Percentiles rank a stretch among this genome's conserved stretches.
These are phyloP conservation scores for Netelia fuscicornis DNA, from an alignment of 2,888 invertebrate genomes.

Conservation along the genomic window DNA sequence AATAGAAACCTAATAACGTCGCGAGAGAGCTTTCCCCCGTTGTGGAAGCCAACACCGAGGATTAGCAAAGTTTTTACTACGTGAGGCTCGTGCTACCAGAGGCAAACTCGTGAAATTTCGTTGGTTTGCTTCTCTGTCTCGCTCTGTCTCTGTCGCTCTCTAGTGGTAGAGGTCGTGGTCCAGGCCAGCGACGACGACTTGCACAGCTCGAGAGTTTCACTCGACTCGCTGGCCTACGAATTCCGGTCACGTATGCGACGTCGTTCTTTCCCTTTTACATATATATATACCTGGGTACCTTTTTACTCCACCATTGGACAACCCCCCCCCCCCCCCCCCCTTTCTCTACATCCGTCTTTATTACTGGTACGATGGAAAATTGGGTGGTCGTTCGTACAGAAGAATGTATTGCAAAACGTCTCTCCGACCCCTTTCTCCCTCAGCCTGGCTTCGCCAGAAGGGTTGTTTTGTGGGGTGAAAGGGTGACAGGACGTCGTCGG, in stretches of 20 bases:
- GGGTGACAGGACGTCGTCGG: not conserved
- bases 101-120: constrained; percentile 37
- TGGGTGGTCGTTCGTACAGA: constrained; percentile 62
- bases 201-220: constrained; percentile 63
- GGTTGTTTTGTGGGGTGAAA: not conserved
- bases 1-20: constrained; percentile 58
- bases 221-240: constrained; percentile 58
- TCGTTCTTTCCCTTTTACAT: constrained; percentile 37
- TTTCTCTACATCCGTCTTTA: constrained; percentile 72
- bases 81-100: constrained; percentile 24
- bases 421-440: constrained; percentile 16
- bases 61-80: constrained; percentile 57
- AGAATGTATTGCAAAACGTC: constrained; percentile 64
- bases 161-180: constrained; percentile 47
- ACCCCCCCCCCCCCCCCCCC: constrained; percentile 10
- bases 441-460: not conserved
- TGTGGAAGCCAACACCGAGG: constrained; percentile 23
- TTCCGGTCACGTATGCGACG: constrained; percentile 71
- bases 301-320: constrained; percentile 21
- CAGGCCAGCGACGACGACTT: constrained; percentile 56
- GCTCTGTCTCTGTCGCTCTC: not conserved
- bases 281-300: constrained; percentile 23
- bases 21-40: constrained; percentile 16
- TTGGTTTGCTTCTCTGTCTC: constrained; percentile 7
- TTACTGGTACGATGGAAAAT: constrained; percentile 70